Conservation (phyloP, 2,888 invertebrate genomes). For the Blastobasis lacticolella region DNA sequence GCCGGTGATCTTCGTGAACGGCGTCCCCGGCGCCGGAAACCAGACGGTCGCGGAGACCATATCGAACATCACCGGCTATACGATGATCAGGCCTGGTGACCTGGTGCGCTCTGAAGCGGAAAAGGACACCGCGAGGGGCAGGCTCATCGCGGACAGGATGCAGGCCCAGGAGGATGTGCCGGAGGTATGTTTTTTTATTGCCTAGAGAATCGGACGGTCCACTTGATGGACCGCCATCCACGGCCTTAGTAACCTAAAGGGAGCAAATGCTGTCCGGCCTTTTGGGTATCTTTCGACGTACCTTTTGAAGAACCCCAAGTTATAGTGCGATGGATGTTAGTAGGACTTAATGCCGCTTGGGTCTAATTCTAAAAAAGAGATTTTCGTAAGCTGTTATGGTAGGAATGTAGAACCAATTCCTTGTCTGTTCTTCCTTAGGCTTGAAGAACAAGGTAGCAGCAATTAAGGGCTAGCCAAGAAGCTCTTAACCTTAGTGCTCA, state of each 20-base stretch:
- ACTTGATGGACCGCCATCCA: too few species aligned
- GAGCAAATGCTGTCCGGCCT: background rate
- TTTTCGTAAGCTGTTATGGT: too few species aligned
- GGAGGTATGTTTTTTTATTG: slow-evolving; percentile 33
- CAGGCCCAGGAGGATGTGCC: slow-evolving; percentile 55
- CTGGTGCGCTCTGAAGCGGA: slow-evolving; percentile 59
- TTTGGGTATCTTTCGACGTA: background rate
- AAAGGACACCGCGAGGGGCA: slow-evolving; percentile 65
- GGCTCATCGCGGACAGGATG: slow-evolving; percentile 60
- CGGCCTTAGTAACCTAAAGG: too few species aligned
- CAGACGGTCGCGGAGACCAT: slow-evolving; percentile 65
- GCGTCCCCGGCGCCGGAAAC: slow-evolving; percentile 66
- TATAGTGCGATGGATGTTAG: too few species aligned
- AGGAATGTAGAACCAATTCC: too few species aligned
- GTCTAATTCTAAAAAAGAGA: too few species aligned
- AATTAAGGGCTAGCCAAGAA: too few species aligned
- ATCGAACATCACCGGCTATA: slow-evolving; percentile 59
- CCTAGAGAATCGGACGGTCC: too few species aligned
- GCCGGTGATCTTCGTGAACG: slow-evolving; percentile 67
- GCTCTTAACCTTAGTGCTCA: too few species aligned
- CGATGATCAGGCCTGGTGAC: slow-evolving; percentile 62
- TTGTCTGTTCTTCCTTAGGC: too few species aligned
- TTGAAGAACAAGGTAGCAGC: too few species aligned
- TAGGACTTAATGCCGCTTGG: too few species aligned
- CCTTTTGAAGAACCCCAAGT: background rate